Percentiles rank a stretch among this genome's conserved stretches.
These are phyloP conservation scores for Nestor notabilis DNA, from an alignment of 2,113 vertebrate species.

Conservation along the genomic window DNA sequence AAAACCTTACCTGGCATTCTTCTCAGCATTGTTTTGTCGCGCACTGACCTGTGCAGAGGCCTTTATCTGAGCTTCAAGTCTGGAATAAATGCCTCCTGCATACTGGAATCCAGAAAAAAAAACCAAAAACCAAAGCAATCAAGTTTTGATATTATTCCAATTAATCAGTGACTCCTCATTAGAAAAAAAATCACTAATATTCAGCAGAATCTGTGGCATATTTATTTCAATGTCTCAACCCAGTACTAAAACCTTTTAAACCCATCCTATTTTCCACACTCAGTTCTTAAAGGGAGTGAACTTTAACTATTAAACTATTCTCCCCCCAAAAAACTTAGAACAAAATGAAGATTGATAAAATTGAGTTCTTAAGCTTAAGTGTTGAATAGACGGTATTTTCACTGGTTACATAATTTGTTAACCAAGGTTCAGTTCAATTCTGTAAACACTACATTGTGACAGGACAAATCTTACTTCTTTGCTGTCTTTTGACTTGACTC, in stretches of 20 bases:
- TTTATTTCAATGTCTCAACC: neutral
- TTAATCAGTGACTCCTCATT: neutral
- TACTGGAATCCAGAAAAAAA: constrained; percentile 72
- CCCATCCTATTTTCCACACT: neutral
- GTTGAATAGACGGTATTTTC: neutral
- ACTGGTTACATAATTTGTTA: neutral
- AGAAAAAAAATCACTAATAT: neutral
- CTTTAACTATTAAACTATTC: neutral
- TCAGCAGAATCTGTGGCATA: neutral
- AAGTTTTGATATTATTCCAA: neutral
- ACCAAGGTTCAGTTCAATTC: neutral
- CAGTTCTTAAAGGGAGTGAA: neutral
- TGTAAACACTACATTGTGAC: neutral
- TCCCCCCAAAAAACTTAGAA: neutral
- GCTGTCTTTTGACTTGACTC: constrained; percentile 85
- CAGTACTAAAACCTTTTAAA: neutral
- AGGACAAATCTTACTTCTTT: constrained; percentile 86
- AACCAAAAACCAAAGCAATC: rapidly evolving
- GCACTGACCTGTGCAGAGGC: constrained; percentile 76
- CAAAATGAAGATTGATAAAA: neutral
- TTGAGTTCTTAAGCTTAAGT: neutral
- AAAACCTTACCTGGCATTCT: constrained; percentile 76
- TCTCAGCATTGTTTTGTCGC: constrained; percentile 84
- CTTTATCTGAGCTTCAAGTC: constrained; percentile 90
- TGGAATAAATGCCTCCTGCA: constrained; percentile 90